phyloP scores from a whole-genome alignment of 2,888 invertebrate species.

The Dichetophora obliterata region DNA sequence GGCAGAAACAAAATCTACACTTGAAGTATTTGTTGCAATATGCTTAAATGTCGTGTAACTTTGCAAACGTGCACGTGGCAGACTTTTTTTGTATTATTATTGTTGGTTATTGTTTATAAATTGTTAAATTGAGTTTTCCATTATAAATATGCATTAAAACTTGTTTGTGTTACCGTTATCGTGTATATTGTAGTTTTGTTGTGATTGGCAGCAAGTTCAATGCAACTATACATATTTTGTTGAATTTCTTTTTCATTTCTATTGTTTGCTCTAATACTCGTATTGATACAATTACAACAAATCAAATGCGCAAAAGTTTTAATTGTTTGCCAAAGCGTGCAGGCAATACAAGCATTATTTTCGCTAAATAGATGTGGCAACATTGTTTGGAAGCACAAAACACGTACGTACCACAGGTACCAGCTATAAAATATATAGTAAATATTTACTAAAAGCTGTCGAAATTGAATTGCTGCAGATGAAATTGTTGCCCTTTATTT shows the following conservation, averaged over 20 bases:
- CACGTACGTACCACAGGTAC: too few relatives aligned
- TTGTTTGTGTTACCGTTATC: too few relatives aligned
- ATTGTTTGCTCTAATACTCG: not conserved
- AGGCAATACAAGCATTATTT: conserved; percentile 8
- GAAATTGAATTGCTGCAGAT: too few relatives aligned
- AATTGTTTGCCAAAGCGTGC: too few relatives aligned
- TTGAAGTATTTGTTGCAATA: not conserved
- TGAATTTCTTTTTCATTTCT: not conserved
- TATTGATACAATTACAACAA: not conserved
- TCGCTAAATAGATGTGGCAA: not conserved
- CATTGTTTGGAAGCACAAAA: too few relatives aligned
- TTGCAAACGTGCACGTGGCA: not conserved
- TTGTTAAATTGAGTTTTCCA: not conserved
- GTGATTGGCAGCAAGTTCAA: not conserved
- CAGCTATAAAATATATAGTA: too few relatives aligned
- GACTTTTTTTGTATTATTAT: not conserved
- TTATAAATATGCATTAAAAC: too few relatives aligned
- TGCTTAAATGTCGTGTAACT: not conserved
- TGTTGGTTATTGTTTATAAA: not conserved
- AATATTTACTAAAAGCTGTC: too few relatives aligned
- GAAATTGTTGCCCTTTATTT: too few relatives aligned
- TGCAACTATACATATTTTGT: not conserved
- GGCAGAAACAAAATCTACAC: not conserved
- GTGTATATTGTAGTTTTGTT: not conserved
- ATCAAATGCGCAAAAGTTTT: not conserved